Evolutionary conservation across 2,888 invertebrate genomes (phyloP).

Genomic region (Agrochola litura): DNA sequence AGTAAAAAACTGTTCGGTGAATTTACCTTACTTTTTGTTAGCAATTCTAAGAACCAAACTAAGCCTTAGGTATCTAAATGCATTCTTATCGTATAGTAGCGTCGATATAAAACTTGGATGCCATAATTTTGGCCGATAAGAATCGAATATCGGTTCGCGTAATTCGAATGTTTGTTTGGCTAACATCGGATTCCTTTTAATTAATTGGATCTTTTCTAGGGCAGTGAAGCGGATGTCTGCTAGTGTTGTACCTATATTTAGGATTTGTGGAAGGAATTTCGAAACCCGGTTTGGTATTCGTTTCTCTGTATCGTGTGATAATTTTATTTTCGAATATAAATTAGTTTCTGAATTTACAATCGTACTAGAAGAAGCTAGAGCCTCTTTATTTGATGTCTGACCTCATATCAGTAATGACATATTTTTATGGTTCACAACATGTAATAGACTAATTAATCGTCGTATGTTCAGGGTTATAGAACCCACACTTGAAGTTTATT

Average conservation of each 20-base stretch:
- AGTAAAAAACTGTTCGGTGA: constrained; percentile 88
- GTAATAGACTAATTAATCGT: constrained; percentile 13
- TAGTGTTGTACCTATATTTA: constrained; percentile 11
- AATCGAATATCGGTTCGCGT: constrained; percentile 70
- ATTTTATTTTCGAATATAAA: constrained; percentile 35
- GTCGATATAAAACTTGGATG: constrained; percentile 81
- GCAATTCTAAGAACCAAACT: constrained; percentile 82
- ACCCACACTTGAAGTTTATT: constrained; percentile 4
- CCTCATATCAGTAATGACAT: constrained; percentile 29
- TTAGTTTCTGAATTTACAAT: constrained; percentile 23
- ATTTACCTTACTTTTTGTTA: constrained; percentile 89
- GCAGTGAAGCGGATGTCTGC: constrained; percentile 55
- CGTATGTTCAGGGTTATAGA: constrained; percentile 21
- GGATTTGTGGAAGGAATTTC: constrained; percentile 52
- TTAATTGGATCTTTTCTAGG: constrained; percentile 77
- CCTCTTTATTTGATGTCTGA: constrained; percentile 34
- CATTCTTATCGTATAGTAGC: constrained; percentile 82
- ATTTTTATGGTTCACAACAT: constrained; percentile 28
- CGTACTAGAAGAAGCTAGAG: constrained; percentile 9
- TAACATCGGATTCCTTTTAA: constrained; percentile 68
- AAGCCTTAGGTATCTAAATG: constrained; percentile 78
- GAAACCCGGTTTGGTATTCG: constrained; percentile 34
- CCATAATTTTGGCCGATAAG: constrained; percentile 87
- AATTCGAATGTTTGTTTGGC: constrained; percentile 69
- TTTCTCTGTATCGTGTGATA: constrained; percentile 40